These are phyloP conservation scores for Cryptoprocta ferox DNA, from an alignment of 2,797 vertebrate genomes.

Conservation along the genomic window DNA sequence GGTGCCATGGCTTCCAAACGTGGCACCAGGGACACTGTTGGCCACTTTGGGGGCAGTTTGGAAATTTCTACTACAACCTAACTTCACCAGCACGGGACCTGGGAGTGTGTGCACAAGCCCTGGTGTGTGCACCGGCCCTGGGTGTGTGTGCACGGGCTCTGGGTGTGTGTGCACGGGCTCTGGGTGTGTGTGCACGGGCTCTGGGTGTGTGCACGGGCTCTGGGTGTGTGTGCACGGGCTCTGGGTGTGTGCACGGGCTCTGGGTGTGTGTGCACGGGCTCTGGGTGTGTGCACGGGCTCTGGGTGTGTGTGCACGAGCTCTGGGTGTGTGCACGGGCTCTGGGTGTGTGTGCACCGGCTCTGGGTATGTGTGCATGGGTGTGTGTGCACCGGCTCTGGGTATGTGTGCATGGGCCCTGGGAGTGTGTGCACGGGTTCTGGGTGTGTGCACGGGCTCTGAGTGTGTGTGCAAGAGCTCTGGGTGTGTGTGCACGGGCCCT, in stretches of 20 bases:
- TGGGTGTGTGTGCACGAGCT: neutral
- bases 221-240: neutral
- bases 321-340: neutral
- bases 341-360: accelerated
- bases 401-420: neutral
- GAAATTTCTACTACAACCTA: neutral
- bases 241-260: too few relatives aligned
- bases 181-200: too few relatives aligned
- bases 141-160: neutral
- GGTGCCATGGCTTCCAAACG: neutral
- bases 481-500: neutral
- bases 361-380: too few relatives aligned
- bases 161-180: neutral
- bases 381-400: too few relatives aligned
- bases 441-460: neutral
- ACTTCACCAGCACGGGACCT: accelerated
- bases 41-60: neutral
- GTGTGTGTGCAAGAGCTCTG: neutral
- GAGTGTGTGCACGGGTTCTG: neutral
- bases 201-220: too few relatives aligned
- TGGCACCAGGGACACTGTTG: neutral
- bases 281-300: too few relatives aligned
- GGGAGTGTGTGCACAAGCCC: too few relatives aligned
- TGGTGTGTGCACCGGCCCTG: too few relatives aligned
- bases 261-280: neutral